phyloP scores from a whole-genome alignment of 2,113 vertebrate genomes.

The Alaudala cheleensis region DNA sequence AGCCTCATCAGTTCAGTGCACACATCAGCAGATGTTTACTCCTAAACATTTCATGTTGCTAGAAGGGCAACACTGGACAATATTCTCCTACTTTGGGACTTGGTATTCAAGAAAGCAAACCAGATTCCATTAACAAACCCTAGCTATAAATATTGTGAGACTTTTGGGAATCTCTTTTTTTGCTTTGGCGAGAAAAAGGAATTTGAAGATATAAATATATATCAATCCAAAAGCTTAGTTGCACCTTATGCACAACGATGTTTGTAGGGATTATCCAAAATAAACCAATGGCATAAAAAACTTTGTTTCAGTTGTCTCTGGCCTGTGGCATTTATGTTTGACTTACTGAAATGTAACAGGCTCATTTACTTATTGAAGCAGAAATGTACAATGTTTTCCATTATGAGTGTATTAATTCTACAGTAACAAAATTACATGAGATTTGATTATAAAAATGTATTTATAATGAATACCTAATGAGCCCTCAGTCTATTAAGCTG shows the following conservation, averaged over 20 bases:
- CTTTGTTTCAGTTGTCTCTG: neutral
- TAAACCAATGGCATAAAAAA: neutral
- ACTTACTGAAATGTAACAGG: neutral
- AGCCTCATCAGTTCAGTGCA: conserved; percentile 75
- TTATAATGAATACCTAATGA: neutral
- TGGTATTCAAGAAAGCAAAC: neutral
- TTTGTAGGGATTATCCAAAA: neutral
- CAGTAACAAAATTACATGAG: neutral
- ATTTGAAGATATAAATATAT: neutral
- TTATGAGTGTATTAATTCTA: neutral
- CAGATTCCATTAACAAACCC: neutral
- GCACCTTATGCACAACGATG: neutral
- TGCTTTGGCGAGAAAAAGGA: neutral
- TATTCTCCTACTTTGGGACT: neutral
- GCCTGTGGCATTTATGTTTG: neutral
- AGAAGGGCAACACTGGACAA: neutral
- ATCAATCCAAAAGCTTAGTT: neutral
- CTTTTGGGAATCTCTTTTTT: neutral
- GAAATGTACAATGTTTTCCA: neutral
- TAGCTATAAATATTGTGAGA: neutral
- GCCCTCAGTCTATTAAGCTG: neutral
- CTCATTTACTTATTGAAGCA: neutral
- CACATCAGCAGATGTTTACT: conserved; percentile 79
- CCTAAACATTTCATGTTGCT: conserved; percentile 54
- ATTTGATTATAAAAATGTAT: neutral